phyloP scores from a whole-genome alignment of 2,888 invertebrate genomes.

The Zootermopsis nevadensis region DNA sequence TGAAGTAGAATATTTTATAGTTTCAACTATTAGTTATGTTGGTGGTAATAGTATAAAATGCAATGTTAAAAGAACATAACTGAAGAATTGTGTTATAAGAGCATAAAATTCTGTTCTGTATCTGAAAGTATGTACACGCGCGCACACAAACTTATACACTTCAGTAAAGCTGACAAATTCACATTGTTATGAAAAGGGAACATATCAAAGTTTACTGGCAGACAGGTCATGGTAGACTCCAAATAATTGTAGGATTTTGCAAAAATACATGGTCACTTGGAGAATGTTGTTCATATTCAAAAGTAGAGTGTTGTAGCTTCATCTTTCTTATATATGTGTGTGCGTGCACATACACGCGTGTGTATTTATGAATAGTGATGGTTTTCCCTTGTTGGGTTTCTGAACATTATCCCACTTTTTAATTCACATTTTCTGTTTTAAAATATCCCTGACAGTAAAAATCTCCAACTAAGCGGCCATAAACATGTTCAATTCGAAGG shows the following conservation, averaged over 20 bases:
- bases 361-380: neutral
- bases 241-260: neutral
- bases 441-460: neutral
- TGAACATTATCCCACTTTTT: neutral
- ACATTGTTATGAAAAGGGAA: neutral
- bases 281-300: neutral
- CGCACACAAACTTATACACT: neutral
- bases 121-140: neutral
- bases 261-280: neutral
- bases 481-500: neutral
- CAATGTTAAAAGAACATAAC: no score
- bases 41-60: no score
- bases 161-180: neutral
- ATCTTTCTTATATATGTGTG: neutral
- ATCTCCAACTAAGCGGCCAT: neutral
- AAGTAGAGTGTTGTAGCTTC: neutral
- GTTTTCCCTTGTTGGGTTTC: neutral
- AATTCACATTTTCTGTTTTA: neutral
- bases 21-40: no score
- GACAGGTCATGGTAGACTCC: neutral
- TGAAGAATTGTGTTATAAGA: neutral
- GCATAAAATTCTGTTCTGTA: neutral
- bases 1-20: no score
- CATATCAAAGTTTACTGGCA: slow-evolving; percentile 6
- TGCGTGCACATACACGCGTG: no score